phyloP scores from a whole-genome alignment of 2,888 invertebrate species.

The Acleris laterana region DNA sequence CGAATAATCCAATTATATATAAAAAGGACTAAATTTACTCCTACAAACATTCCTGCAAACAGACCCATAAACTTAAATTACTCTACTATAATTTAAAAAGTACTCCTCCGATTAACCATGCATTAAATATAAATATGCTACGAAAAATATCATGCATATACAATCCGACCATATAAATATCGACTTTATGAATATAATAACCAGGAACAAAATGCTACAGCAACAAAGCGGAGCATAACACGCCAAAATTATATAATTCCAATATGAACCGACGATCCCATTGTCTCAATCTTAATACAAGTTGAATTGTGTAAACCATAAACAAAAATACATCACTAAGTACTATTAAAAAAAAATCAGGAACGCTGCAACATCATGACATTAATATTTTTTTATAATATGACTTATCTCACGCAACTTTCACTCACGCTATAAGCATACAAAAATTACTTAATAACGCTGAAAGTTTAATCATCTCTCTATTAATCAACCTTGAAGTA shows the following conservation, averaged over 20 bases:
- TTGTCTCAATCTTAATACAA: too few relatives aligned
- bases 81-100: not conserved
- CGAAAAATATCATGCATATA: slow-evolving; percentile 29
- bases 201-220: slow-evolving; percentile 32
- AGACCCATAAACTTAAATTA: slow-evolving; percentile 10
- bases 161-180: slow-evolving; percentile 7
- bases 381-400: too few relatives aligned
- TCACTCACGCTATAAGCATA: too few relatives aligned
- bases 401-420: too few relatives aligned
- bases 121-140: not conserved
- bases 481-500: too few relatives aligned
- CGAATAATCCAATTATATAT: too few relatives aligned
- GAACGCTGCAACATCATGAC: too few relatives aligned
- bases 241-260: slow-evolving; percentile 17
- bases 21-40: slow-evolving; percentile 13
- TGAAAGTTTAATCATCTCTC: too few relatives aligned
- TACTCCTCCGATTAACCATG: not conserved
- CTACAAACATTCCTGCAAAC: not conserved
- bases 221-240: slow-evolving; percentile 29
- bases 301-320: not conserved
- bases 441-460: too few relatives aligned
- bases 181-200: slow-evolving; percentile 17
- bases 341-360: too few relatives aligned
- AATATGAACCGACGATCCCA: not conserved
- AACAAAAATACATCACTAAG: too few relatives aligned